phyloP scores from a whole-genome alignment of 2,888 invertebrate genomes.

The Drepanosiphum platanoidis region DNA sequence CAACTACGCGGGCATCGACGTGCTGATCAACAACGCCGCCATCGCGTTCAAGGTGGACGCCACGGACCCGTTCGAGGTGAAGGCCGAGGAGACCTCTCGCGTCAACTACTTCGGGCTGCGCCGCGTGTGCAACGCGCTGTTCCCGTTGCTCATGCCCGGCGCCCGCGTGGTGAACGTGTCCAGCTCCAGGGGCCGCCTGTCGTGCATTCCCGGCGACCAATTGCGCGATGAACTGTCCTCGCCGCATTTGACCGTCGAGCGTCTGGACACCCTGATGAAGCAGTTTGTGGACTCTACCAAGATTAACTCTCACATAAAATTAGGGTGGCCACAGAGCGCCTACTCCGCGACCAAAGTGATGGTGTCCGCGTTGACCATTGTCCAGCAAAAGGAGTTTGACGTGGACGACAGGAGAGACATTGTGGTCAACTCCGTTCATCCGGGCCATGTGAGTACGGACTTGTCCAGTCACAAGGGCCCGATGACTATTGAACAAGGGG shows the following conservation, averaged over 20 bases:
- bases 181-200: slow-evolving; percentile 75
- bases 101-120: slow-evolving; percentile 78
- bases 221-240: slow-evolving; percentile 68
- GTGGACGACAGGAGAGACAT: slow-evolving; percentile 70
- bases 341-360: slow-evolving; percentile 81
- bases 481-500: slow-evolving; percentile 72
- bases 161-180: slow-evolving; percentile 82
- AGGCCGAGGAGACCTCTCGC: slow-evolving; percentile 77
- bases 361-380: slow-evolving; percentile 74
- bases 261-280: slow-evolving; percentile 58
- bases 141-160: slow-evolving; percentile 76
- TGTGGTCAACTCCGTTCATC: slow-evolving; percentile 77
- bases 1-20: slow-evolving; percentile 76
- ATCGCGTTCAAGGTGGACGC: slow-evolving; percentile 74
- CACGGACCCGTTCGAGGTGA: slow-evolving; percentile 73
- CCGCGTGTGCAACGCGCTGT: slow-evolving; percentile 75
- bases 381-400: slow-evolving; percentile 74
- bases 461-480: slow-evolving; percentile 77
- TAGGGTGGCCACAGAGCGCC: slow-evolving; percentile 74
- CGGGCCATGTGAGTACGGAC: slow-evolving; percentile 82
- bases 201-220: slow-evolving; percentile 72
- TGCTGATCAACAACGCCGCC: slow-evolving; percentile 81
- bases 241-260: slow-evolving; percentile 66
- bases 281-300: slow-evolving; percentile 66
- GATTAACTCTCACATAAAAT: slow-evolving; percentile 66